Evolutionary conservation across 2,797 vertebrate genomes (phyloP).

Genomic region (Brachyalestes nurse): DNA sequence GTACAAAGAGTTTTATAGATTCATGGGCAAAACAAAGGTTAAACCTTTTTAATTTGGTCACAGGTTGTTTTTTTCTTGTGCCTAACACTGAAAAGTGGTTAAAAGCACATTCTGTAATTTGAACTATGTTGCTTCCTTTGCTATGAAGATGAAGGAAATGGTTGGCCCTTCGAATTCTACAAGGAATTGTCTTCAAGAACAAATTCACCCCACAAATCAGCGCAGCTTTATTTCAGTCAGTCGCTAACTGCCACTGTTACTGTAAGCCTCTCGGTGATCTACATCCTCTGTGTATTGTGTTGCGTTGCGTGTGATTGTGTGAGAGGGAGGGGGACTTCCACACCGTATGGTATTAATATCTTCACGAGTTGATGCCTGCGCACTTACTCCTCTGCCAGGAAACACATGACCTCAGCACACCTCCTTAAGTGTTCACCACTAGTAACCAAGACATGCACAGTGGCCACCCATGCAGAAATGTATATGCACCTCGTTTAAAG

Average conservation of each 20-base stretch:
- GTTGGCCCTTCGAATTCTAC: neutral
- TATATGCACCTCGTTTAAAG: no score
- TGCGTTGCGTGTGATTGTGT: constrained; percentile 45
- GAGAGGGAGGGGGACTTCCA: constrained; percentile 59
- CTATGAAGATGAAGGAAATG: neutral
- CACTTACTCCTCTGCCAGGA: constrained; percentile 58
- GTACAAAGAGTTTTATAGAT: neutral
- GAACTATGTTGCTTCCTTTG: neutral
- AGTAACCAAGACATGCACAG: constrained; percentile 26
- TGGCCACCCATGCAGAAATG: neutral
- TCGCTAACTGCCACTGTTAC: constrained; percentile 16
- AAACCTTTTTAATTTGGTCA: neutral
- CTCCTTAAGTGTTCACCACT: constrained; percentile 43
- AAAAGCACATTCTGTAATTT: neutral
- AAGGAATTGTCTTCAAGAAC: neutral
- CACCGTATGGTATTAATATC: constrained; percentile 58
- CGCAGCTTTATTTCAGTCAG: constrained; percentile 9
- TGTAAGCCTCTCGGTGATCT: constrained; percentile 22
- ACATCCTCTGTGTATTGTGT: constrained; percentile 50
- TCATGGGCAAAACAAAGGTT: neutral
- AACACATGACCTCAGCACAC: constrained; percentile 56
- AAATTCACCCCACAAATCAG: neutral
- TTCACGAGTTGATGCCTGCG: constrained; percentile 49
- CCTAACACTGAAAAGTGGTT: neutral
- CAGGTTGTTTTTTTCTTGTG: neutral